Conservation (phyloP, 2,113 vertebrate species). For the Echinops telfairi region DNA sequence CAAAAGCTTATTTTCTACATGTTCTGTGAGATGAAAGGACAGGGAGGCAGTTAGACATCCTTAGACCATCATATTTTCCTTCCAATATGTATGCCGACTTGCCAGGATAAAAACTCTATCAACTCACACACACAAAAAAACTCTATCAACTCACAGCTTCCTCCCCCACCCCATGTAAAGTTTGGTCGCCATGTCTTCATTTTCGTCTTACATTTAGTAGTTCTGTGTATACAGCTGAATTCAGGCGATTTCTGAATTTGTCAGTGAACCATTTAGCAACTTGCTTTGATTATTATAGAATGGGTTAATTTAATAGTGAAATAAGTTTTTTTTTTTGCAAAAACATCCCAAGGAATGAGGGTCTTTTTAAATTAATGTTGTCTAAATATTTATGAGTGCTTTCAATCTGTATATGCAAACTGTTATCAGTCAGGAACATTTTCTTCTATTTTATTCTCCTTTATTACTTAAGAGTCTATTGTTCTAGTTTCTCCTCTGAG, state of each 20-base stretch:
- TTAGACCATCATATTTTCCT: background rate
- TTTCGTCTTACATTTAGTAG: background rate
- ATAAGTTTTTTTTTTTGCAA: background rate
- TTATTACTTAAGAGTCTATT: background rate
- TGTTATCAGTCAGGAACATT: background rate
- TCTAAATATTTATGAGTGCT: background rate
- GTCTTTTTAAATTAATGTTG: background rate
- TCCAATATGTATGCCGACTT: background rate
- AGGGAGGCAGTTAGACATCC: background rate
- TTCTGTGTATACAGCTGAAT: background rate
- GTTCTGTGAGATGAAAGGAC: background rate
- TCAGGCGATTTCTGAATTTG: background rate
- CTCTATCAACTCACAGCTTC: background rate
- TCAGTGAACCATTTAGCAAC: background rate
- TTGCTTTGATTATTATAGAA: background rate
- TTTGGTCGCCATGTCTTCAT: background rate
- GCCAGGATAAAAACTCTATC: background rate
- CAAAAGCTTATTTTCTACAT: background rate
- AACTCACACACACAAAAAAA: background rate
- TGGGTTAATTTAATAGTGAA: background rate
- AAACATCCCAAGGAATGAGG: background rate
- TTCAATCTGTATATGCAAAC: background rate
- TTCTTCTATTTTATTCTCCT: constrained; percentile 24
- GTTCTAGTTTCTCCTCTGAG: background rate
- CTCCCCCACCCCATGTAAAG: background rate